phyloP scores from a whole-genome alignment of 2,797 vertebrate species.

The Buphagus erythrorhynchus region DNA sequence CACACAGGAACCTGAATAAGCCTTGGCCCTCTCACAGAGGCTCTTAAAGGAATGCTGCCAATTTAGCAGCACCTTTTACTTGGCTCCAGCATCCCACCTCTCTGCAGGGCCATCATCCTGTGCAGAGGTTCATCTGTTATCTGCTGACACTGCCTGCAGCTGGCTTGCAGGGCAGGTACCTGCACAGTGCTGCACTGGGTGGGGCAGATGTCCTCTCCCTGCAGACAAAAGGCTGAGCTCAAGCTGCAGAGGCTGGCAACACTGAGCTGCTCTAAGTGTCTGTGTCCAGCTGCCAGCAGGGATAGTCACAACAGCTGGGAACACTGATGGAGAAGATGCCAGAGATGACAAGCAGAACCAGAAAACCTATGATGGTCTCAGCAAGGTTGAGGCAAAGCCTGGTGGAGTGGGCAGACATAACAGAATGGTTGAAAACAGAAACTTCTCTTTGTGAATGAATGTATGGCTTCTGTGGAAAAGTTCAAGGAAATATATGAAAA shows the following conservation, averaged over 20 bases:
- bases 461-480: not conserved
- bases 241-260: not conserved
- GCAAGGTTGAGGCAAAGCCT: not conserved
- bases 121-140: not conserved
- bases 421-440: not conserved
- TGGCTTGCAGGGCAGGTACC: not conserved
- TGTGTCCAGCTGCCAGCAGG: not conserved
- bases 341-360: not conserved
- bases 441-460: not conserved
- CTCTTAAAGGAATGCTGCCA: not conserved
- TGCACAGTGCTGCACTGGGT: rapidly evolving
- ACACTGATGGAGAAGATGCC: not conserved
- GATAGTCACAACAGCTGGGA: not conserved
- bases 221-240: not conserved
- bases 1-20: not conserved
- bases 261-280: not conserved
- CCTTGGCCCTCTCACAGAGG: not conserved
- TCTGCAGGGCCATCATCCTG: not conserved
- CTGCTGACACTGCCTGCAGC: not conserved
- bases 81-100: not conserved
- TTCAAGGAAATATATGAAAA: not conserved
- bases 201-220: not conserved
- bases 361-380: not conserved
- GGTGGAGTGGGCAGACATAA: not conserved
- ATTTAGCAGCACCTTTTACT: not conserved